Evolutionary conservation across 1,140 invertebrate species (phyloP), one percentile per base, ranked within the genome.

Genomic region (Helicoverpa armigera): DNA sequence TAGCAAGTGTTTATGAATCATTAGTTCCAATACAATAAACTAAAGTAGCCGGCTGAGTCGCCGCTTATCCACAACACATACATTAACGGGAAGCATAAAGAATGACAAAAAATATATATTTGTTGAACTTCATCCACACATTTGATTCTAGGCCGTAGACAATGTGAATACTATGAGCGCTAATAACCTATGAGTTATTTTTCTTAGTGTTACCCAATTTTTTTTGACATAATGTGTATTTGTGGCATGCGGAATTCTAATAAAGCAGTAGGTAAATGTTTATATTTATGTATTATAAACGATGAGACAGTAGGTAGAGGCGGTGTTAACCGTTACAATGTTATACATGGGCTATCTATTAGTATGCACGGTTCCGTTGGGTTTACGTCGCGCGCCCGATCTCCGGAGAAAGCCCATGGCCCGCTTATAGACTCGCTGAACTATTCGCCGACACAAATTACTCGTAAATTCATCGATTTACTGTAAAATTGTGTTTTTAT

Each of bases 291-390:
- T 91, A 88, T 83, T 79, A 85, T 81, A 83, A 89, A 82, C 81
- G 83, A 89, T 86, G 82, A 83, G 83, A 87, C 81, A 77, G 79
- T 82, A 81, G 81, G 82, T 88, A 87, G 88, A 89, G 87, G 83
- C 84, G 86, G 89, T 84, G 80, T 89, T 86, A 85, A 93, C 92
- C 93, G 92, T 94, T 94, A 93, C 89, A 88, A 90, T 92, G 90
- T 91, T 89, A 92, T 90, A 91, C 88, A 83, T 88, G 85, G 86
- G 84, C 85, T 89, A 89, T 90, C 83, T 89, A 92, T 93, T 94
- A 93, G 88, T 91, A 90, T 93, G 89, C 89, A 83, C 83, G 81
- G 83, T 89, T 91, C 89, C 87, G 91, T 90, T 90, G 86, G 86
- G 84, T 92, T 88, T 85, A 88, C 87, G 86, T 75, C 80, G 75